phyloP scores from a whole-genome alignment of 2,888 invertebrate species.

The Leptopilina drosophilae region DNA sequence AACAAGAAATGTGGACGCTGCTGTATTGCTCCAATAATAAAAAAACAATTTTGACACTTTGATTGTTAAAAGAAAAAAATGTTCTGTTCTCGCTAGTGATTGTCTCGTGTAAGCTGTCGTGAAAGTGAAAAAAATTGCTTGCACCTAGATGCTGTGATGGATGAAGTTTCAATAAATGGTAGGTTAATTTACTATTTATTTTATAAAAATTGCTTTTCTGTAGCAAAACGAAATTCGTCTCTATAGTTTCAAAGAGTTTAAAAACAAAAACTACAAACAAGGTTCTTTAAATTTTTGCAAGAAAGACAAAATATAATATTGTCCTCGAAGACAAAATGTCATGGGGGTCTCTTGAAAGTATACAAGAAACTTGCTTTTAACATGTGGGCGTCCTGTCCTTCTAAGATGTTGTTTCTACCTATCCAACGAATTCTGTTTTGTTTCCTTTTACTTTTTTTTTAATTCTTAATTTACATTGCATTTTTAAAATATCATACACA shows the following conservation, averaged over 20 bases:
- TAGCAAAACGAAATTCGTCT: background rate
- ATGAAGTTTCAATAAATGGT: conserved; percentile 71
- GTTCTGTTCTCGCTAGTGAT: conserved; percentile 39
- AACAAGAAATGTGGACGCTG: conserved; percentile 9
- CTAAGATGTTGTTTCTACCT: conserved; percentile 59
- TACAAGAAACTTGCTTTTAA: conserved; percentile 41
- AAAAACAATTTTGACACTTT: conserved; percentile 16
- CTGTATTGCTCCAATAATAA: background rate
- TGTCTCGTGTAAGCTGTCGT: conserved; percentile 40
- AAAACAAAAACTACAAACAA: background rate
- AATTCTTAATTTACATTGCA: background rate
- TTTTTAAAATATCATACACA: background rate
- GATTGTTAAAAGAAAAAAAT: conserved; percentile 15
- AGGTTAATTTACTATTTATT: conserved; percentile 56
- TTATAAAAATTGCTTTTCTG: background rate
- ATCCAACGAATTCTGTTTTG: conserved; percentile 41
- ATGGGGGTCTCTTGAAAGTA: background rate
- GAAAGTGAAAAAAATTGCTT: conserved; percentile 46
- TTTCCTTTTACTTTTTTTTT: conserved; percentile 32
- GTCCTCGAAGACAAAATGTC: conserved; percentile 5
- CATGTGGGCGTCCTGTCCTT: conserved; percentile 73
- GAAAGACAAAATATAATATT: background rate
- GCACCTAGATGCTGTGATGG: conserved; percentile 71
- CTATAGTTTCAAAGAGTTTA: background rate
- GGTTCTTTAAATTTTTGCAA: background rate